phyloP scores from a whole-genome alignment of 2,888 invertebrate genomes.

The Coelinius sp. region DNA sequence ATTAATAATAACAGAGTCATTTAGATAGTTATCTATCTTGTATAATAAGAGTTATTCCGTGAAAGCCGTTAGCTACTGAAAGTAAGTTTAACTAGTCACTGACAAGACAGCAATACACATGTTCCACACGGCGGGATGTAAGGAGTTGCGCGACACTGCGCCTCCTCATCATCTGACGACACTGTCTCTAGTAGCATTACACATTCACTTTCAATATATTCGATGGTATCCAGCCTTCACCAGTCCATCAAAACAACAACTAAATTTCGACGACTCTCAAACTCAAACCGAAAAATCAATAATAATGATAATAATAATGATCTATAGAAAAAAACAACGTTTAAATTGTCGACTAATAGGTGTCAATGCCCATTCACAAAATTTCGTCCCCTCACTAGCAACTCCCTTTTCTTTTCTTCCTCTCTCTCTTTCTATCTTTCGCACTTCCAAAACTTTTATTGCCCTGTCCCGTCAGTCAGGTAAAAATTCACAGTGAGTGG shows the following conservation, averaged over 20 bases:
- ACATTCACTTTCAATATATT: constrained; percentile 32
- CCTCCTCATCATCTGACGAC: constrained; percentile 41
- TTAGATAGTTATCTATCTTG: not conserved
- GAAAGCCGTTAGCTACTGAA: not conserved
- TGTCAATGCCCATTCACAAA: not conserved
- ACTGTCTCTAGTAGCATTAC: constrained; percentile 44
- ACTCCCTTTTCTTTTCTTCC: not conserved
- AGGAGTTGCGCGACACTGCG: constrained; percentile 48
- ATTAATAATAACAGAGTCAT: not conserved
- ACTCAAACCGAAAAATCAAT: not conserved
- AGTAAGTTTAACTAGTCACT: constrained; percentile 47
- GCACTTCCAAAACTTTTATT: constrained; percentile 24
- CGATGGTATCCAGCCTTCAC: not conserved
- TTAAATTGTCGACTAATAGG: not conserved
- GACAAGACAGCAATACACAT: constrained; percentile 36
- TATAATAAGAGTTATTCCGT: not conserved
- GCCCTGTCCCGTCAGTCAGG: constrained; percentile 27
- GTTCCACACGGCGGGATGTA: constrained; percentile 45
- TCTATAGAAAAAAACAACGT: not conserved
- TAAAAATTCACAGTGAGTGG: constrained; percentile 7
- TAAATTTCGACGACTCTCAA: not conserved
- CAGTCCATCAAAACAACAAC: constrained; percentile 1
- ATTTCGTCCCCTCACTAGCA: not conserved
- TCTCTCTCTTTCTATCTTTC: constrained; percentile 16
- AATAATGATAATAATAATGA: not conserved